Base-by-base conservation (phyloP, 2,797 vertebrate species). In the Xenopus petersii region DNA sequence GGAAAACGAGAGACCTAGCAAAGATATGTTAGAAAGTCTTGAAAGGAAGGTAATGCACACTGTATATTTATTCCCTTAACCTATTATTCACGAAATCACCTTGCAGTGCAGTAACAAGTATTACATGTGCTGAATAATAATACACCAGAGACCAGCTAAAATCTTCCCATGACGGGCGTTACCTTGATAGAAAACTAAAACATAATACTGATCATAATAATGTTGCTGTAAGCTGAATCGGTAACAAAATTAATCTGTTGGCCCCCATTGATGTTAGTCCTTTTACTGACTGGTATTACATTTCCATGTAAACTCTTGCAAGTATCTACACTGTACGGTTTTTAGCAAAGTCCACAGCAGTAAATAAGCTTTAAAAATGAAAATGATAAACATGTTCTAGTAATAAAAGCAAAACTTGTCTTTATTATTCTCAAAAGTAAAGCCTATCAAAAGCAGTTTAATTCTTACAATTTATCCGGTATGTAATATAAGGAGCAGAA, bases 41-140 rank as follows among this genome's bases (percentile, higher is more conserved):
- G 94, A 95, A 81, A 96, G 88, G 85, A 98, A 96, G 93, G 95
- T 96, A 83, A 78, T 73, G 55, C 71, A 69, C 71, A 70, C 71
- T 70, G 62, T 70, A 70, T 79, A 74, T 70, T 74, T 74, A 74
- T 79, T 79, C 61, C 76, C 71, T 51, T 58, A 74, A 68, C 77
- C 70, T 74, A 66, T 74, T 74, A 70, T 65, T 74, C 67, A 70
- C 62, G 54, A 68, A 69, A 78, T 73, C 71, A 64, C 66, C 76
- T 78, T 78, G 71, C 61, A 74, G 70, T 69, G 67, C 64, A 70
- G 67, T 66, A 59, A 24, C 36, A 30, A 59, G 24, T 73, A 70
- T 60, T 65, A 24, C 71, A 71, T 47, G 55, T 71, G 55, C 75
- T 26, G 47, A 47, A 66, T 70, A 77, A 68, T 63, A 69, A 73